These are phyloP conservation scores for Oxygymnocypris stewartii DNA, from an alignment of 2,113 vertebrate genomes.

Conservation along the genomic window DNA sequence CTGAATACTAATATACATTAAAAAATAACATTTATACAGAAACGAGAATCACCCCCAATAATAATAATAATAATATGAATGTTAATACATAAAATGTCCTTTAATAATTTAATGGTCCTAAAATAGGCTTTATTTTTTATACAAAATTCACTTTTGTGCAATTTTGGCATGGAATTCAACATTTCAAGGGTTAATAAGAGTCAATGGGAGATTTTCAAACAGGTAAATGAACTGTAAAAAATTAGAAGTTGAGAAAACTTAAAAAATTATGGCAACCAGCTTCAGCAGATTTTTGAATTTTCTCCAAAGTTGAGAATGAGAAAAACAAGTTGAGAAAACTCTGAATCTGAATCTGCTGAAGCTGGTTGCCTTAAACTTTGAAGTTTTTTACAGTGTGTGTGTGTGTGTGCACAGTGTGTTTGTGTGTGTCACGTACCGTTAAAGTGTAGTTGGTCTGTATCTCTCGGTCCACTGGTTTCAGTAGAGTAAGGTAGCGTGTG, in stretches of 20 bases:
- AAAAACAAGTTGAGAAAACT: too few relatives aligned
- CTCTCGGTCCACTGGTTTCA: conserved; percentile 93
- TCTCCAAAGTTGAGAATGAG: too few relatives aligned
- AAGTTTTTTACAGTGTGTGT: too few relatives aligned
- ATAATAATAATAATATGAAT: not conserved
- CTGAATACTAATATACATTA: not conserved
- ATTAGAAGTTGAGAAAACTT: too few relatives aligned
- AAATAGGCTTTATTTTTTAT: not conserved
- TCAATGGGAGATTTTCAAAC: not conserved
- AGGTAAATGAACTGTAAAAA: not conserved
- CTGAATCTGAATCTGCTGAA: too few relatives aligned
- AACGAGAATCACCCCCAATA: not conserved
- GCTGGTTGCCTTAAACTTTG: too few relatives aligned
- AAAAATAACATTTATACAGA: not conserved
- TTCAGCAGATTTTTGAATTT: too few relatives aligned
- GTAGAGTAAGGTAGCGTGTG: conserved; percentile 89
- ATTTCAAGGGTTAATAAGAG: not conserved
- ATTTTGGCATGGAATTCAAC: not conserved
- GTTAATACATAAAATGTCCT: too few relatives aligned
- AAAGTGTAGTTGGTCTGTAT: conserved; percentile 88
- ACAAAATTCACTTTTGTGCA: not conserved
- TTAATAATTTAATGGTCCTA: not conserved
- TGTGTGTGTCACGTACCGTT: conserved; percentile 73
- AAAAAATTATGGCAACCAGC: too few relatives aligned
- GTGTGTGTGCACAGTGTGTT: not conserved